Conservation (phyloP, 2,888 invertebrate genomes). For the Euclidia mi region DNA sequence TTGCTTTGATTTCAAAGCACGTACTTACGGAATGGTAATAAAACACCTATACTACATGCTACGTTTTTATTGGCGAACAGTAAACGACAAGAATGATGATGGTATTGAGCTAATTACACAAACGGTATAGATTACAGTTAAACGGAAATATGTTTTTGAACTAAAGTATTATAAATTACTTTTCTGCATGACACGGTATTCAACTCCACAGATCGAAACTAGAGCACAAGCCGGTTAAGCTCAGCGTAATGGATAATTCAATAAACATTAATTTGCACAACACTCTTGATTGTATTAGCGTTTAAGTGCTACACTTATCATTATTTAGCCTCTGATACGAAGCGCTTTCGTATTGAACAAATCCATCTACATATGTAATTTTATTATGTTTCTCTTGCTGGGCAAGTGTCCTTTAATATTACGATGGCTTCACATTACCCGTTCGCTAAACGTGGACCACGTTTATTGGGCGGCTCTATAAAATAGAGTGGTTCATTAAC, state of each 20-base stretch:
- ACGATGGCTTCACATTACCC: conserved; percentile 68
- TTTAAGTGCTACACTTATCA: conserved; percentile 63
- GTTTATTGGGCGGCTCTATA: conserved; percentile 83
- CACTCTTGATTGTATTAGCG: conserved; percentile 60
- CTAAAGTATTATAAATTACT: neutral
- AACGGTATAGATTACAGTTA: no score
- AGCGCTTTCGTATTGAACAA: conserved; percentile 63
- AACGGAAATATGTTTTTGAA: no score
- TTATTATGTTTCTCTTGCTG: conserved; percentile 73
- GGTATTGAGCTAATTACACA: no score
- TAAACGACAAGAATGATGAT: no score
- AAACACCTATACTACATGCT: no score
- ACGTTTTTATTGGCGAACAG: no score
- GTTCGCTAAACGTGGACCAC: conserved; percentile 70
- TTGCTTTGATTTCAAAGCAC: neutral
- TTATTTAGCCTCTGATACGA: conserved; percentile 59
- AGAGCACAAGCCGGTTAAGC: conserved; percentile 9
- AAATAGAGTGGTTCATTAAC: conserved; percentile 84
- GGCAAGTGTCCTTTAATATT: conserved; percentile 84
- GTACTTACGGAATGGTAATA: no score
- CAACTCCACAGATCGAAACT: conserved; percentile 16
- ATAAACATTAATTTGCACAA: conserved; percentile 48
- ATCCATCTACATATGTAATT: conserved; percentile 80
- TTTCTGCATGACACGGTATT: conserved; percentile 15
- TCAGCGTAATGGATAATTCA: conserved; percentile 7